Percentiles rank a stretch among this genome's conserved stretches.
These are phyloP conservation scores for Tinea pellionella DNA, from an alignment of 2,888 invertebrate genomes.

Conservation along the genomic window DNA sequence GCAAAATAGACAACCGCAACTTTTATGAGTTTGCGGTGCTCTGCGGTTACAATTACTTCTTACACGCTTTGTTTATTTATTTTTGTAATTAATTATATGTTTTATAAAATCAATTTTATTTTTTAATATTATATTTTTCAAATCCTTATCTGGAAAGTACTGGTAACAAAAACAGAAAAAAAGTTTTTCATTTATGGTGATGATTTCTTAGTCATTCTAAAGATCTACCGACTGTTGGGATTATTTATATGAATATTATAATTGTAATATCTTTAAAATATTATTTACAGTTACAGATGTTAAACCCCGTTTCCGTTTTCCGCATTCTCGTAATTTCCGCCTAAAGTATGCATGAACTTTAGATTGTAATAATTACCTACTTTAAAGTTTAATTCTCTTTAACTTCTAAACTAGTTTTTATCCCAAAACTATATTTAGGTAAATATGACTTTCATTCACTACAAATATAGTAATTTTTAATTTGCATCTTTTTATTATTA, in stretches of 20 bases:
- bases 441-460: too few relatives aligned
- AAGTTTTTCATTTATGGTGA: too few relatives aligned
- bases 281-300: background rate
- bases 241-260: background rate
- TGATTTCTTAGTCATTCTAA: too few relatives aligned
- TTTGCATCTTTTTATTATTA: too few relatives aligned
- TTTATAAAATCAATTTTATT: background rate
- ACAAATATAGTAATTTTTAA: too few relatives aligned
- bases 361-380: background rate
- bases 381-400: too few relatives aligned
- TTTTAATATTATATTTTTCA: too few relatives aligned
- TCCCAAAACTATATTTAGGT: too few relatives aligned
- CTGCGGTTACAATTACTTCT: background rate
- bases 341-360: background rate
- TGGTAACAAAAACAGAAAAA: too few relatives aligned
- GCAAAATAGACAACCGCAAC: background rate
- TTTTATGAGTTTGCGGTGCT: background rate
- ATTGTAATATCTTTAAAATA: background rate
- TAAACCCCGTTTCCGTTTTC: background rate
- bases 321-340: background rate
- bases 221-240: too few relatives aligned
- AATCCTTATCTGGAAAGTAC: too few relatives aligned
- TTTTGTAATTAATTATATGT: background rate
- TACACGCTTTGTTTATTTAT: background rate
- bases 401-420: too few relatives aligned